Conservation (phyloP, 2,113 vertebrate genomes). For the Lamprotornis superbus region DNA sequence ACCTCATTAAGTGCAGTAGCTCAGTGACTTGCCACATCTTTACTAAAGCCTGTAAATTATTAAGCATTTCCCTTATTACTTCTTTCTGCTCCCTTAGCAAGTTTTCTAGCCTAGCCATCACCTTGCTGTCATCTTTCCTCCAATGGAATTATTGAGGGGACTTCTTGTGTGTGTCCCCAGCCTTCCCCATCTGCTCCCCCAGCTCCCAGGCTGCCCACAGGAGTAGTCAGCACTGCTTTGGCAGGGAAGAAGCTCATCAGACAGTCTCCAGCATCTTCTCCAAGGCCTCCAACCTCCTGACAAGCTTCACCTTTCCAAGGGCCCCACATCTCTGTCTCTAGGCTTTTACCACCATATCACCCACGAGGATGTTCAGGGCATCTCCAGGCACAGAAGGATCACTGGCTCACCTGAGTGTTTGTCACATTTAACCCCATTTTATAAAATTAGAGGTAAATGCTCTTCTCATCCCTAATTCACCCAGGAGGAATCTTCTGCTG, state of each 20-base stretch:
- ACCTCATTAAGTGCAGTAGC: not conserved
- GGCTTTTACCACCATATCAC: not conserved
- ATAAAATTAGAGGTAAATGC: not conserved
- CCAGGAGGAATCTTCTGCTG: rapidly evolving
- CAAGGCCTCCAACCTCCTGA: not conserved
- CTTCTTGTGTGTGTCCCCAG: not conserved
- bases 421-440: not conserved
- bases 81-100: not conserved
- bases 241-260: not conserved
- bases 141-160: not conserved
- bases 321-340: not conserved
- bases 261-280: not conserved
- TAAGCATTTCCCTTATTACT: not conserved
- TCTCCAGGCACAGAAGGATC: not conserved
- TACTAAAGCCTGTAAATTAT: not conserved
- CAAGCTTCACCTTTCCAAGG: not conserved
- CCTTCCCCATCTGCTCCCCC: not conserved
- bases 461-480: not conserved
- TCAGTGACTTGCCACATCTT: not conserved
- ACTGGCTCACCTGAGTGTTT: not conserved
- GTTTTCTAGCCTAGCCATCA: not conserved
- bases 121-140: not conserved
- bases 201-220: not conserved
- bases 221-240: not conserved
- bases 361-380: rapidly evolving